Base-by-base conservation (phyloP, 2,888 invertebrate species). In the Trichopoda pennipes region DNA sequence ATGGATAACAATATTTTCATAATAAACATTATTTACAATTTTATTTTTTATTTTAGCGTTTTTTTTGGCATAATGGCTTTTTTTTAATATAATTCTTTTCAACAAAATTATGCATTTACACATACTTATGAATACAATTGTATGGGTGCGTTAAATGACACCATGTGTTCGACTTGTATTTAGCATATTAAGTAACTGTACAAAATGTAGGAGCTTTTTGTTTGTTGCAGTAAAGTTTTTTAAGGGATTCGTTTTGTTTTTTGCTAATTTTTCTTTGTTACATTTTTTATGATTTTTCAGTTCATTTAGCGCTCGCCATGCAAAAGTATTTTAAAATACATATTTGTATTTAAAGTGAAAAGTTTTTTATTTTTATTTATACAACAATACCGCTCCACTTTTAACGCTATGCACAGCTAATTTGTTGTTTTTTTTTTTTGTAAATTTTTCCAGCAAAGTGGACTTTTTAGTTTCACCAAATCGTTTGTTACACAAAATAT, bases 231-330 rank as follows among this genome's bases (percentile, higher is more conserved):
- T 49, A 72, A 66, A 76, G 49, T 72, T 79, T 64, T 82, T 70
- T 68, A 58, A 56, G 49, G 51, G 38, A 12, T 38, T 38, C 53
- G 68, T 72, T 68, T 72, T 42, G 10, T 55, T 55, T 47, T 61
- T 61, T 44, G 10, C 42, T 32, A 72, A 28, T 70, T 66, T 47
- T 58, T 66, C 66, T 47, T 58, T 53, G 21, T 53, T 68, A 47
- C 7, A 63, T 58, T 72, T 81, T 81, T 56, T 73, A 78, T 66
- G 70, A 77, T 75, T 83, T 80, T 83, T 78, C 81, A 83, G 83
- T 81, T 83, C 81, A 83, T 83, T 83, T 83, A 78, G 77, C 51
- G 77, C 51, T 56, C 32, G 74, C 70, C 64, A 72, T 76, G 61
- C 68, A 61, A 72, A 64, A 66, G 56, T 64, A 66, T 73, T 7